Base-by-base conservation (phyloP, 2,113 vertebrate species). In the Puffinus mauretanicus region DNA sequence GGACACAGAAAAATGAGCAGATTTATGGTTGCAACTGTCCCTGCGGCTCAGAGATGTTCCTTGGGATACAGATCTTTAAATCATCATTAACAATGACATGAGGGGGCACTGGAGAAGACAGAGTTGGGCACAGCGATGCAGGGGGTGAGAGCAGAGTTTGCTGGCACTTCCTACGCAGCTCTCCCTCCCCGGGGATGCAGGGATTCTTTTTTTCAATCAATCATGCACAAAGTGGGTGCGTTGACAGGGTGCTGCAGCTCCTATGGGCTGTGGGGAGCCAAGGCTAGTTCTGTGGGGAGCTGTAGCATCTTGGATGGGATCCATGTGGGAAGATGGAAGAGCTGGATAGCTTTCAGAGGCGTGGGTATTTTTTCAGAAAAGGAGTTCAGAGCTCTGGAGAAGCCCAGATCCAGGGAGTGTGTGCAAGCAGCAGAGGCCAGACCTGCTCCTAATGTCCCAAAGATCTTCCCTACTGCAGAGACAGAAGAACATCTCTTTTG, bases 131-230 rank as follows among this genome's bases (percentile, higher is more conserved):
- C 16, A n/a, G 44, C 5, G 3, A 62, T 27, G 21, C 46, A 82
- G 51, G 38, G 8, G n/a, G 57, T 84, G 52, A 82, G 75, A 49
- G 69, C 73, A 88, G 82, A 65, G 55, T 70, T 57, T 55, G 36
- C 87, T 72, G 61, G 19, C 11, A 17, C 52, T 32, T 36, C 42
- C 52, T 11, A 36, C 0, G 0, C 55, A 24, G 44, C 0, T 0
- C 24, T 92, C 12, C 30, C 13, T 57, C 46, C 57, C 69, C 1
- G 4, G 66, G 60, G 58, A 7, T 7, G 38, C 2, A 2, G 36
- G 2, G 51, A 44, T 73, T 73, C 36, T 75, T 62, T 19, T 7
- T 19, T 44, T 34, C 61, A 15, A 21, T 36, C 82, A 47, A 1
- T 42, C 69, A 17, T 13, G 20, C 72, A 44, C 55, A 3, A 40